phyloP scores from a whole-genome alignment of 2,888 invertebrate genomes.

The Epinotia ramella region DNA sequence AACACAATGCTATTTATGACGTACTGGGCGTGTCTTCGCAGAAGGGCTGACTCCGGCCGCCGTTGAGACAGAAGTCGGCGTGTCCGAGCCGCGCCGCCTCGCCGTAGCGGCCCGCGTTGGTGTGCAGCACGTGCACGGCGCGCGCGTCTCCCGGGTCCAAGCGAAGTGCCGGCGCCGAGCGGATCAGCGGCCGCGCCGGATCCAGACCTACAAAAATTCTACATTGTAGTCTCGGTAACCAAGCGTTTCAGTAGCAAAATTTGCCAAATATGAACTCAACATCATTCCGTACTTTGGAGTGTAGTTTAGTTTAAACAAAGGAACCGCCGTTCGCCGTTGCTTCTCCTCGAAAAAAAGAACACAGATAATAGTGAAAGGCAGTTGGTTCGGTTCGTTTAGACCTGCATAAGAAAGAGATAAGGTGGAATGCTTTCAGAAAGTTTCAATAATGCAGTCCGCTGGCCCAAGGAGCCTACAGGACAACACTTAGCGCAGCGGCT shows the following conservation, averaged over 20 bases:
- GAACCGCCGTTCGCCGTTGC: too few species aligned
- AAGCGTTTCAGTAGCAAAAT: not conserved
- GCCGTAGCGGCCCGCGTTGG: constrained; percentile 92
- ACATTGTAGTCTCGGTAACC: not conserved
- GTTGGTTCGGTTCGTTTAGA: not conserved
- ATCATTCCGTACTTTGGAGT: not conserved
- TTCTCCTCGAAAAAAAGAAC: not conserved
- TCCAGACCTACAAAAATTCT: constrained; percentile 85
- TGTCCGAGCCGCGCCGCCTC: constrained; percentile 90
- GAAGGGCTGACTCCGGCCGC: constrained; percentile 90
- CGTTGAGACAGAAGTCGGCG: constrained; percentile 92
- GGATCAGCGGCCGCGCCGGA: constrained; percentile 90
- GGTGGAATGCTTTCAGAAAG: not conserved
- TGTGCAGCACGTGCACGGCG: constrained; percentile 91
- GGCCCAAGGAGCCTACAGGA: not conserved
- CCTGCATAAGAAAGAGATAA: not conserved
- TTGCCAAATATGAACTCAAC: too few species aligned
- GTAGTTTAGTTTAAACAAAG: not conserved
- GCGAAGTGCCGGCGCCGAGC: constrained; percentile 86
- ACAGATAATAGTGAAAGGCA: not conserved
- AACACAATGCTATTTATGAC: constrained; percentile 48
- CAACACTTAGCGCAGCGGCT: not conserved
- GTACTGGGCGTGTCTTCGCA: constrained; percentile 89
- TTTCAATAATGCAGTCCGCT: not conserved
- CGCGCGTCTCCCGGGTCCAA: constrained; percentile 90